Conservation (phyloP, 2,797 vertebrate genomes). For the Enteromius unitaeniatus region DNA sequence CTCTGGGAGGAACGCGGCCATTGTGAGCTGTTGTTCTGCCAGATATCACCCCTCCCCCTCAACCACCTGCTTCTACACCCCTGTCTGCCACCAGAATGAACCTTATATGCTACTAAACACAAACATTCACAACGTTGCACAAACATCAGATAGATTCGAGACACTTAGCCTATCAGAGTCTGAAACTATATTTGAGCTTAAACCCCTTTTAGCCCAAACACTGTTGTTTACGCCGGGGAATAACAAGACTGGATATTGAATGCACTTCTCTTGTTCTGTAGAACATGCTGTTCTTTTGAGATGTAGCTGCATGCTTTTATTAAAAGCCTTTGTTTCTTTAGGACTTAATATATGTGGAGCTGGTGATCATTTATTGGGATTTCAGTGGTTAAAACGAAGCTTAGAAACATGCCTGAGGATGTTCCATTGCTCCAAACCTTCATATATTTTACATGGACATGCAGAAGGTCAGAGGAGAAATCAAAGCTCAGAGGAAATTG, state of each 20-base stretch:
- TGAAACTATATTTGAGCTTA: neutral
- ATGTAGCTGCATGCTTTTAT: slow-evolving; percentile 12
- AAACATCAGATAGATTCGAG: neutral
- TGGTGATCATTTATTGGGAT: slow-evolving; percentile 19
- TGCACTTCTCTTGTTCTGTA: neutral
- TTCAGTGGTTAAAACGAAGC: slow-evolving; percentile 1
- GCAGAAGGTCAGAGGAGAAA: slow-evolving; percentile 47
- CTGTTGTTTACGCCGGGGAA: slow-evolving; percentile 13
- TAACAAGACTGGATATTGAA: slow-evolving; percentile 11
- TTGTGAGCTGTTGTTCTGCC: slow-evolving; percentile 24
- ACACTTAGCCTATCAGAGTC: neutral
- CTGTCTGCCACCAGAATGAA: slow-evolving; percentile 42
- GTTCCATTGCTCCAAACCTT: slow-evolving; percentile 19
- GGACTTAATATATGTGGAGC: neutral
- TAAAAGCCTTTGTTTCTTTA: slow-evolving; percentile 38
- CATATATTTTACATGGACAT: slow-evolving; percentile 44
- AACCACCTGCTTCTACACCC: slow-evolving; percentile 17
- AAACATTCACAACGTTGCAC: slow-evolving; percentile 21
- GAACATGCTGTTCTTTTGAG: slow-evolving; percentile 13
- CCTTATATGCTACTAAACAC: slow-evolving; percentile 36
- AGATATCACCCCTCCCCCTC: slow-evolving; percentile 31
- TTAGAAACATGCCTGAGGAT: slow-evolving; percentile 6
- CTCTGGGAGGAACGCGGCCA: slow-evolving; percentile 14
- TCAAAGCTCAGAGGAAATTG: slow-evolving; percentile 25
- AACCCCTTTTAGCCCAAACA: slow-evolving; percentile 11